Evolutionary conservation across 2,113 vertebrate genomes (phyloP).

Genomic region (Rhadina sibilatrix): DNA sequence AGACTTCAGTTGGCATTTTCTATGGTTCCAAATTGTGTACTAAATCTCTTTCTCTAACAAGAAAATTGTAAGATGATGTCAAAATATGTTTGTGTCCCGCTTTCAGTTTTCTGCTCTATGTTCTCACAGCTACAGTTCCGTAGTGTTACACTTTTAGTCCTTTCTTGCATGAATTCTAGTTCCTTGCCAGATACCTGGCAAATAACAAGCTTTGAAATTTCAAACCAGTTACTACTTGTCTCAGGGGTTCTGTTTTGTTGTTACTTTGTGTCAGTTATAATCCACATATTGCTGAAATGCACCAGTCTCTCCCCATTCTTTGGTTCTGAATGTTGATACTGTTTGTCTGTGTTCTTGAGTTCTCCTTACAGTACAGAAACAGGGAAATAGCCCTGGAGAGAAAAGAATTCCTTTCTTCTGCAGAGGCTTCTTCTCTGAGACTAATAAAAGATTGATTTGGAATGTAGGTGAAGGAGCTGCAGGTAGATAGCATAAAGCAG

Average conservation of each 20-base stretch:
- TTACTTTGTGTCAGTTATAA: neutral
- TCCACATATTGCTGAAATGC: neutral
- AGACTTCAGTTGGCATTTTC: neutral
- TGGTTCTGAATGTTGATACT: neutral
- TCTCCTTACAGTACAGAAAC: neutral
- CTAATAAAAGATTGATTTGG: neutral
- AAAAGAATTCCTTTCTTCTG: neutral
- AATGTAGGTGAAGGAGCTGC: neutral
- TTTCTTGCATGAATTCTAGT: neutral
- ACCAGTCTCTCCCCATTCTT: neutral
- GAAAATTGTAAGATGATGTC: neutral
- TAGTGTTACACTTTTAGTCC: neutral
- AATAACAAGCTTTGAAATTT: neutral
- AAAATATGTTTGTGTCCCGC: neutral
- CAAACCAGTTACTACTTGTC: neutral
- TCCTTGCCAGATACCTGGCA: neutral
- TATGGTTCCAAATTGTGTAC: neutral
- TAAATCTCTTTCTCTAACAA: neutral
- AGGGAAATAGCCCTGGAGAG: neutral
- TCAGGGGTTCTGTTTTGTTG: neutral
- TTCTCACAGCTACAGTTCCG: neutral
- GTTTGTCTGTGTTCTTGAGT: neutral
- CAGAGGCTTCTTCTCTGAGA: neutral
- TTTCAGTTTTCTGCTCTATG: neutral
- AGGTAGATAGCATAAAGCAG: neutral